Evolutionary conservation across 2,888 invertebrate genomes (phyloP), one percentile per base, ranked within the genome.

Genomic region (Limnephilus lunatus): DNA sequence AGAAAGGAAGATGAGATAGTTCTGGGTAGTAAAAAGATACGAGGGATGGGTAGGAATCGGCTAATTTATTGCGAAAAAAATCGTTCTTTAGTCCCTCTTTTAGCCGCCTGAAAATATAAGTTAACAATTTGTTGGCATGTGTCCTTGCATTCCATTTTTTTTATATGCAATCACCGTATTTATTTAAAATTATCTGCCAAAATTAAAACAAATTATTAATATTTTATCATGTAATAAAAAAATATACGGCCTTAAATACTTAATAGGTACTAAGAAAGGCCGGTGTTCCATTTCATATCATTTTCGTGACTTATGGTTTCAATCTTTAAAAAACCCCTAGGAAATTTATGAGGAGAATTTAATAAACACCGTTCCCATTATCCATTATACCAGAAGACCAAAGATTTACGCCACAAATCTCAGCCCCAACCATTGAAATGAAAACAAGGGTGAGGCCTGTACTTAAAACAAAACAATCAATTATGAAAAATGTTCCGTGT

Each of bases 281-380:
- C 25, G 68, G n/a, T 68, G 25, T 25, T 25, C 25, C 68, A 68
- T 68, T 68, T 68, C 68, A 68, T 7, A 68, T 68, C 68, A 68
- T 68, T 9, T 68, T 68, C 68, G 25, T 68, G 68, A 68, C 68
- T 68, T 68, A 25, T 25, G 68, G 68, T 68, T 68, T 68, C 68
- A 68, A 68, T 68, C 68, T 68, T 68, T 68, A 68, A 68, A 68
- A n/a, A 68, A 68, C 68, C 68, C 68, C 68, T n/a, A 68, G 2
- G n/a, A 68, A 68, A 68, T 68, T 68, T 68, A 68, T n/a, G 68
- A 9, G 25, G 25, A n/a, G 68, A 68, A 68, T 68, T 68, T 68
- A 68, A 68, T 68, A 68, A 68, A 68, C 68, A 68, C 68, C 68
- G 68, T 68, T 68, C 68, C 68, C 68, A 68, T 68, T 68, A 68